Base-by-base conservation (phyloP, 2,888 invertebrate genomes). In the Actias luna region DNA sequence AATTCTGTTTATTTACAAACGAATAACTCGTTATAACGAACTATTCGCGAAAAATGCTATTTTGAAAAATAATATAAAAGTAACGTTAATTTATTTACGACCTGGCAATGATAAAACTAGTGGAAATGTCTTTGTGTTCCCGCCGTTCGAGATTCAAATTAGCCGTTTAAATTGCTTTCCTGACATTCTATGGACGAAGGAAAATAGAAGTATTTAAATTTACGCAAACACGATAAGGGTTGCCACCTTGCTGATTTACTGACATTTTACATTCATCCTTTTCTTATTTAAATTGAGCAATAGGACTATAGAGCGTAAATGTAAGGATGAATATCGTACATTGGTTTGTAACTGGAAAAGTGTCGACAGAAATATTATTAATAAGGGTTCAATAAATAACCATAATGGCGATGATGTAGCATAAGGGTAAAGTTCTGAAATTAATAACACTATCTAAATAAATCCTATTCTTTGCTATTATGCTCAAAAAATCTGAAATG, bases 131-230 rank as follows among this genome's bases (percentile, higher is more conserved):
- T 73, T 70, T 71, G 65, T 76, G 79, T 78, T 76, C 71, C 70
- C 73, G 75, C 75, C 76, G 74, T 78, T 75, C 72, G 70, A 69
- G 75, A 73, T 83, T 87, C 85, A 85, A 89, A 89, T 89, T 89
- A 89, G 87, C 88, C 85, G 79, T 85, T 88, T 82, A 77, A 84
- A 88, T 87, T 82, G 85, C 77, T 84, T 79, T 79, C 78, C 74
- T 76, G 80, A 80, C 83, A 80, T 79, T 75, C 74, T 75, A 70
- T 75, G 65, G 83, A 77, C 79, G 79, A 79, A 75, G 64, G 73
- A 71, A 76, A 79, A 77, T 72, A 73, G 71, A 83, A 80, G 73
- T 64, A 76, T 75, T 71, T 73, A 69, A 71, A 69, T 72, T 69
- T 69, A 77, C 75, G 57, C 78, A 76, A 75, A 79, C 57, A 7